Evolutionary conservation across 2,797 vertebrate species (phyloP).

Genomic region (Eupleurogrammus muticus): DNA sequence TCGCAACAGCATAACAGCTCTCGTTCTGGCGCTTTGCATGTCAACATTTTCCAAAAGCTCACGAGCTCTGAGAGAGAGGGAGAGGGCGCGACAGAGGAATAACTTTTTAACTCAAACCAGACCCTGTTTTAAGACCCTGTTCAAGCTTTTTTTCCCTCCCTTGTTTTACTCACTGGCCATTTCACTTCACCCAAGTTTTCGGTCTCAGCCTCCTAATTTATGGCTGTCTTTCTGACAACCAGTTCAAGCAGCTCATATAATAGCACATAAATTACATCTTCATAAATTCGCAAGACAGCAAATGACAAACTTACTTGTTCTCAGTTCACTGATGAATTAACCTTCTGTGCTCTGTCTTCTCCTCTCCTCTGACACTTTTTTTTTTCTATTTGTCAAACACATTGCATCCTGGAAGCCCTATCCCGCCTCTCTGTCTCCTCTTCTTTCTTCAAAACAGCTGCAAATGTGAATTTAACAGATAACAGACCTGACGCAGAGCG

Average conservation of each 20-base stretch:
- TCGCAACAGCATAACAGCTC: background rate
- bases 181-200: background rate
- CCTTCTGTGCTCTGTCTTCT: background rate
- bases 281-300: slow-evolving; percentile 24
- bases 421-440: background rate
- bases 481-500: slow-evolving; percentile 20
- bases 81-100: slow-evolving; percentile 20
- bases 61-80: background rate
- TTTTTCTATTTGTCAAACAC: slow-evolving; percentile 8
- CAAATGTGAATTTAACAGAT: slow-evolving; percentile 23
- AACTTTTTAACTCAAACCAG: slow-evolving; percentile 60
- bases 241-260: slow-evolving; percentile 13
- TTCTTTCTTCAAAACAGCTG: slow-evolving; percentile 36
- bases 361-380: background rate
- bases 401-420: background rate
- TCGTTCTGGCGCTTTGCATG: slow-evolving; percentile 20
- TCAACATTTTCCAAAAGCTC: slow-evolving; percentile 40
- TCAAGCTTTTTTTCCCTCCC: slow-evolving; percentile 11
- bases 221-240: slow-evolving; percentile 7
- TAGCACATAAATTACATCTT: background rate
- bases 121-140: slow-evolving; percentile 14
- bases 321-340: slow-evolving; percentile 11
- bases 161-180: background rate
- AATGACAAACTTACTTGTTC: slow-evolving; percentile 20
- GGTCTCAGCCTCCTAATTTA: background rate